Evolutionary conservation across 2,797 vertebrate species (phyloP), one percentile per base, ranked within the genome.

Genomic region (Protonibea diacanthus): DNA sequence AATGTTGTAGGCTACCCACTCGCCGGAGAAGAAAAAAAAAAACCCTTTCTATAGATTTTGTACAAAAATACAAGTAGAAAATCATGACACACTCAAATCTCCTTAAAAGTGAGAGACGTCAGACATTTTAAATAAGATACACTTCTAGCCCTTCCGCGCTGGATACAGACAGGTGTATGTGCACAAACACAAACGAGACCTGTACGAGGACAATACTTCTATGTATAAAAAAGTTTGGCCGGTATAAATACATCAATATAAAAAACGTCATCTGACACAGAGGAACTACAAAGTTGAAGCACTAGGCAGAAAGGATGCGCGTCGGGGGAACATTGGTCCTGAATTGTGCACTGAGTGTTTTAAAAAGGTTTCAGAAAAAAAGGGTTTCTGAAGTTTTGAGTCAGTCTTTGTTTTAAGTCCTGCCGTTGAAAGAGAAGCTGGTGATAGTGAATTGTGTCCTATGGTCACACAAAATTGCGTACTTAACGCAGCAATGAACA

Each of bases 51-150:
- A 98, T 98, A 99, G 95, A 97, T 98, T 98, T 99, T 98, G 96
- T 99, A 99, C 98, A 99, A 99, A 99, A 99, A 99, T 99, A 99
- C 98, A 99, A 96, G 97, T 97, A 99, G 97, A 99, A 99, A 99
- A 98, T 94, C 97, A 98, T 97, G 97, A 97, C 97, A 98, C 97
- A 97, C 97, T 97, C 97, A 95, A 96, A 96, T 97, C 97, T 97
- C 95, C 94, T 96, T 91, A 92, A 95, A 93, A 97, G 97, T 97
- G 96, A 98, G 97, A 97, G 97, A 97, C 97, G 96, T 97, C 95
- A 65, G 97, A 97, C 96, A 96, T 97, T 83, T 97, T 88, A 98
- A 99, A 98, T 98, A 98, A 98, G 96, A 97, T 97, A 97, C 97
- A 97, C 97, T 96, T 98, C 97, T 99, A 99, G 98, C 97, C 98